Evolutionary conservation across 2,113 vertebrate species (phyloP).

Genomic region (Siphamia tubifer): DNA sequence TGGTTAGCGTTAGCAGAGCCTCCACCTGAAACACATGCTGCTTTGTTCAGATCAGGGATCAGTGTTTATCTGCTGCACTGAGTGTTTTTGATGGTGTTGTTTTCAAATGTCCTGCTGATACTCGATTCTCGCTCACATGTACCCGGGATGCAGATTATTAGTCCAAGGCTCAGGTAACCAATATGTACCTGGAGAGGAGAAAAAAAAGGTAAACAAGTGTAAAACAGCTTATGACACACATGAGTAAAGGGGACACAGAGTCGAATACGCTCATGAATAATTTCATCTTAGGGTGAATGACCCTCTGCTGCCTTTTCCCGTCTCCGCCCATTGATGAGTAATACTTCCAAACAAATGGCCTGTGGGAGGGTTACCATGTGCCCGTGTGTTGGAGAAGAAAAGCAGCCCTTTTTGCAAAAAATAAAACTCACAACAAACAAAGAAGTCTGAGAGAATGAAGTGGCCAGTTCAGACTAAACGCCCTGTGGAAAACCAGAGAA

Average conservation of each 20-base stretch:
- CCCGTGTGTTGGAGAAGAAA: no score
- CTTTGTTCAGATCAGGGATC: conserved; percentile 35
- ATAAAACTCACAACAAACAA: no score
- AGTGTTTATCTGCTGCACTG: conserved; percentile 45
- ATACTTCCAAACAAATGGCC: conserved; percentile 44
- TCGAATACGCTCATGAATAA: conserved; percentile 74
- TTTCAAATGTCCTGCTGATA: conserved; percentile 70
- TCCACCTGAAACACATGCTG: conserved; percentile 40
- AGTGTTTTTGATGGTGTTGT: conserved; percentile 74
- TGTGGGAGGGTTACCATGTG: no score
- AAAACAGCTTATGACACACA: conserved; percentile 50
- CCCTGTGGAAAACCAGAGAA: no score
- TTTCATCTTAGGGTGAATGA: conserved; percentile 58
- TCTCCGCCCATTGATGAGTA: conserved; percentile 32
- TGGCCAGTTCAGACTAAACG: no score
- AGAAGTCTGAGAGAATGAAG: no score
- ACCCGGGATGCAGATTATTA: conserved; percentile 68
- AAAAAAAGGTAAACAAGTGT: conserved; percentile 76
- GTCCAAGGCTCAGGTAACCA: conserved; percentile 74
- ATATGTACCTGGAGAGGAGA: conserved; percentile 74
- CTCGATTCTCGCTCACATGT: conserved; percentile 55
- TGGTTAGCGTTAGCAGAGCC: conserved; percentile 19
- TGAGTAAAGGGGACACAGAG: conserved; percentile 34
- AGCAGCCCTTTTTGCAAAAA: no score
- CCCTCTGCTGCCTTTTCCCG: conserved; percentile 10